phyloP scores from a whole-genome alignment of 2,113 vertebrate genomes.

The Mus pahari region DNA sequence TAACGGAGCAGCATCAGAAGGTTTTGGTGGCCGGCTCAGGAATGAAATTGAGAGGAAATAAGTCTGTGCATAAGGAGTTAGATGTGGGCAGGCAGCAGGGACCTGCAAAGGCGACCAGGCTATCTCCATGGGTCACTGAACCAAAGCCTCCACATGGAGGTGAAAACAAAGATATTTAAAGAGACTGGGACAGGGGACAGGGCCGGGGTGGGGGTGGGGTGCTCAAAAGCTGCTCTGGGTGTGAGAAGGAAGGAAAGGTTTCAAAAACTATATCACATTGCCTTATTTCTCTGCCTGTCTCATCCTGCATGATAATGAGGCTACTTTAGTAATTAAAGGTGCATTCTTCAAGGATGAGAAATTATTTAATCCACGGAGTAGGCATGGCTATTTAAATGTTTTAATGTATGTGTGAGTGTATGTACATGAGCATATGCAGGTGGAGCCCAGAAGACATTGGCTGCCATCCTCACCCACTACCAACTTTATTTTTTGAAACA shows the following conservation, averaged over 20 bases:
- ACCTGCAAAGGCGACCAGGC: not conserved
- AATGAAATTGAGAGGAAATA: not conserved
- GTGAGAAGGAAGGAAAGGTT: not conserved
- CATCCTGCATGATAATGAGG: not conserved
- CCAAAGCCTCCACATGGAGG: not conserved
- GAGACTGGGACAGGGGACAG: not conserved
- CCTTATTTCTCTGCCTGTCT: not conserved
- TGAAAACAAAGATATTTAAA: not conserved
- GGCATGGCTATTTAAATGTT: not conserved
- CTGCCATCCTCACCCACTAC: not conserved
- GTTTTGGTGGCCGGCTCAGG: not conserved
- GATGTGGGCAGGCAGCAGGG: not conserved
- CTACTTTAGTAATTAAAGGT: not conserved
- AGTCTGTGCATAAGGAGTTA: not conserved
- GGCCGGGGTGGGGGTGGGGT: too few species aligned
- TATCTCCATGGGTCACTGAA: not conserved
- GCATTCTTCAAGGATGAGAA: not conserved
- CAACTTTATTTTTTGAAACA: not conserved
- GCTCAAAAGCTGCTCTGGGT: not conserved
- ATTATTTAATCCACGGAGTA: not conserved
- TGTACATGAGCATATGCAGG: too few species aligned
- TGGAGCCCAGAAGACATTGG: not conserved
- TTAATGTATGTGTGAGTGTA: not conserved
- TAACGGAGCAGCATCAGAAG: not conserved
- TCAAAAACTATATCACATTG: not conserved